Evolutionary conservation across 1,140 invertebrate genomes (phyloP), one percentile per base, ranked within the genome.

Genomic region (Lasioglossum baleicum): DNA sequence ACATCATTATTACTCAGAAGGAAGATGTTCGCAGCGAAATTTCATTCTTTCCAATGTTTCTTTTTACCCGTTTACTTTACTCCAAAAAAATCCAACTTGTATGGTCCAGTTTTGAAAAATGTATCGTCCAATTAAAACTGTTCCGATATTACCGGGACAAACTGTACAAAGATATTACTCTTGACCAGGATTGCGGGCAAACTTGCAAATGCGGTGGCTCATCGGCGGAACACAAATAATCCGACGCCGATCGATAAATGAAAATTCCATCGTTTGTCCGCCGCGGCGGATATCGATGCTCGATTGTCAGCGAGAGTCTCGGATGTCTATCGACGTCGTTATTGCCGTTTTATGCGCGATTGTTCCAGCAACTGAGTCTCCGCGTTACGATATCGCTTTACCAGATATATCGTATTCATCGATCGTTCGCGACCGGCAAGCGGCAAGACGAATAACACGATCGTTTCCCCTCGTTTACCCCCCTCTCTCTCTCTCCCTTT

Each of bases 341-440:
- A 20, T 17, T 31, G 13, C 2, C n/a, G 53, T 26, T 48, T 51
- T 44, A 51, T 40, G 20, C 40, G 8, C 66, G 56, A 78, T 78
- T 64, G 40, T 35, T 71, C 35, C 3, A 35, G 35, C 35, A 35
- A 35, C 35, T 35, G 35, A 35, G 35, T 35, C 35, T 35, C 31
- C 58, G 44, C 67, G 42, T 42, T 65, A 13, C 22, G 69, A 65
- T 78, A 78, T 73, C 48, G 26, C 58, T 44, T 78, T 53, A 35
- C 68, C 26, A 40, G 42, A 3, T 10, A 35, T 74, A 74, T 64
- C 40, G 22, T 13, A 51, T 51, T 35, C 44, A 48, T 68, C 58
- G 75, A 71, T 71, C 56, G 66, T 51, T n/a, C 17, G 13, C 51
- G 11, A 53, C 13, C 10, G 44, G 13, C 6, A 11, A 44, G 44